Base-by-base conservation (phyloP, 2,888 invertebrate species). In the Plusia festucae region DNA sequence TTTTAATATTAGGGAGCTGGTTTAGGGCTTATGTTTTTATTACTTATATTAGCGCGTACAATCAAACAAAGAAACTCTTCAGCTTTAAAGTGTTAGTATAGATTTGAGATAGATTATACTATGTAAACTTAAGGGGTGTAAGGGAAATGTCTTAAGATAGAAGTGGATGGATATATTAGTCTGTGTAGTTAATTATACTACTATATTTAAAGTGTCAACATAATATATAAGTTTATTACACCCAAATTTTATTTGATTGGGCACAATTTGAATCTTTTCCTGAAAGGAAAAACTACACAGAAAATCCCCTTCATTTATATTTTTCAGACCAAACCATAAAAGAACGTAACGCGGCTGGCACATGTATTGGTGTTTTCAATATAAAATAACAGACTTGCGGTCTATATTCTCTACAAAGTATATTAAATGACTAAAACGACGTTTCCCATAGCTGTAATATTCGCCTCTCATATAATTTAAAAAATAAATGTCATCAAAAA, bases 401-500 rank as follows among this genome's bases (percentile, higher is more conserved):
- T 13, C 34, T 2, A 34, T 15, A 34, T 15, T 9, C 8, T 30
- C 8, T 30, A 30, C 2, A 30, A 7, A 9, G 30, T 30, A 30
- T 27, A 27, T 27, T 1, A 27, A 5, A 27, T 5, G 27, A 27
- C 2, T 46, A n/a, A n/a, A 3, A 2, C 16, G 16, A 20, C n/a
- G 27, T 24, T 58, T 11, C 20, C 18, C 24, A 15, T 56, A 5
- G 22, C 15, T 20, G 27, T 53, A 30, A 49, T 53, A n/a, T 55
- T 53, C 15, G 5, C 11, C 9, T 5, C 27, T 15, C 5, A 13
- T 49, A 18, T 20, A 18, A 53, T 27, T 56, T 46, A 60, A 32
- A 46, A 16, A 22, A 52, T 49, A 62, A 53, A 58, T 62, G 16
- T 57, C 18, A 56, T 55, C 61, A 16, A 62, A 62, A 65, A 53